phyloP scores from a whole-genome alignment of 2,113 vertebrate species.

The Microcebus griseorufus region DNA sequence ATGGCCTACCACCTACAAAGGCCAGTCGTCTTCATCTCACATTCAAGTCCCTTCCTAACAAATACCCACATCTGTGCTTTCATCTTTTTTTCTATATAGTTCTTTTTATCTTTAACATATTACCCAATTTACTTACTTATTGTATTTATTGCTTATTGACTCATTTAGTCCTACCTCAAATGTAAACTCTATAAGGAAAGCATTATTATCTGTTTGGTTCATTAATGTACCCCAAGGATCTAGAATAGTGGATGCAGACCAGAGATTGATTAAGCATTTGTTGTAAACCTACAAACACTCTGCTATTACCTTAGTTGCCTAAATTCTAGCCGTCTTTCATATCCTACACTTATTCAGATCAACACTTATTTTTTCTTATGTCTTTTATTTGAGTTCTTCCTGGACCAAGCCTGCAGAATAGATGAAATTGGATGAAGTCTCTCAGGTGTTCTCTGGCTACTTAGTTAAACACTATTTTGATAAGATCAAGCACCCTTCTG shows the following conservation, averaged over 20 bases:
- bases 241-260: not conserved
- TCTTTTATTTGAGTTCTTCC: not conserved
- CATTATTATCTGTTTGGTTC: not conserved
- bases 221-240: not conserved
- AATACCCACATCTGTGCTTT: not conserved
- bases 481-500: not conserved
- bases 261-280: not conserved
- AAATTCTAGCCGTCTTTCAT: not conserved
- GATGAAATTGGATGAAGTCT: not conserved
- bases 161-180: not conserved
- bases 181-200: not conserved
- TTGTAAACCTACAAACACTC: not conserved
- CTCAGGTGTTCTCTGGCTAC: not conserved
- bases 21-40: not conserved
- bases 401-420: not conserved
- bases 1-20: not conserved
- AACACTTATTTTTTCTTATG: not conserved
- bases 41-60: not conserved
- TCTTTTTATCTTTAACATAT: not conserved
- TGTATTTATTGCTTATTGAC: not conserved
- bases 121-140: not conserved
- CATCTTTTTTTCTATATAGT: not conserved
- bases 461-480: slow-evolving; percentile 6
- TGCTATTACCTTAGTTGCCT: not conserved
- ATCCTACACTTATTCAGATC: not conserved